Percentiles rank a stretch among this genome's conserved stretches.
Evolutionary conservation across 2,113 vertebrate species (phyloP).

Genomic region (Onychostruthus taczanowskii): DNA sequence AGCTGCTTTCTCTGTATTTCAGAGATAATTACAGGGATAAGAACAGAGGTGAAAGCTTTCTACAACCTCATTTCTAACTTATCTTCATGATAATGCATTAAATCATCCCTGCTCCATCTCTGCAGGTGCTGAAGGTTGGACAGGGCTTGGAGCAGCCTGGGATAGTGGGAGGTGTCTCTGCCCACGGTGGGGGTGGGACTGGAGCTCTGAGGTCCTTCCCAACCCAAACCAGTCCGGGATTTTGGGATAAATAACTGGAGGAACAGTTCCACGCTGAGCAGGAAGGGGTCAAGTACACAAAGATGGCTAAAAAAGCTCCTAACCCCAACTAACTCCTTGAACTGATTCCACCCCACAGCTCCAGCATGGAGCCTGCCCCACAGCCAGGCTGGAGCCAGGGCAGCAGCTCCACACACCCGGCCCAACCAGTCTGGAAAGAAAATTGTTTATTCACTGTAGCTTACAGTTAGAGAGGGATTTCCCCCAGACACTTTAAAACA

Average conservation of each 20-base stretch:
- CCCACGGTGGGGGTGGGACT: not conserved
- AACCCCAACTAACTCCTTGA: not conserved
- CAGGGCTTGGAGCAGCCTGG: rapidly evolving
- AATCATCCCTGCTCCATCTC: not conserved
- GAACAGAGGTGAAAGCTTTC: not conserved
- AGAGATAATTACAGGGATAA: not conserved
- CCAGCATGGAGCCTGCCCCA: not conserved
- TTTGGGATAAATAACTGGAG: not conserved
- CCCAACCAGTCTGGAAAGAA: not conserved
- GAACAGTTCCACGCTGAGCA: not conserved
- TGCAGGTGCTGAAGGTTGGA: not conserved
- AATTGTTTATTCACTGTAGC: not conserved
- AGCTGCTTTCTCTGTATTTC: not conserved
- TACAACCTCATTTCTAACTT: not conserved
- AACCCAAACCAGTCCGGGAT: not conserved
- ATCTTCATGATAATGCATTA: not conserved
- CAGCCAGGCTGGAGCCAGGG: not conserved
- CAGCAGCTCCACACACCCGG: not conserved
- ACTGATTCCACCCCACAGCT: not conserved
- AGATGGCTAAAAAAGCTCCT: not conserved
- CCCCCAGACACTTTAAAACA: not conserved
- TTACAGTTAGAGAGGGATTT: not conserved
- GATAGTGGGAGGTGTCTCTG: not conserved
- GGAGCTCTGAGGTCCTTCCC: not conserved
- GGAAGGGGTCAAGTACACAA: not conserved